These are phyloP conservation scores for Sebastes taczanowskii DNA, from an alignment of 2,797 vertebrate species.

Conservation along the genomic window DNA sequence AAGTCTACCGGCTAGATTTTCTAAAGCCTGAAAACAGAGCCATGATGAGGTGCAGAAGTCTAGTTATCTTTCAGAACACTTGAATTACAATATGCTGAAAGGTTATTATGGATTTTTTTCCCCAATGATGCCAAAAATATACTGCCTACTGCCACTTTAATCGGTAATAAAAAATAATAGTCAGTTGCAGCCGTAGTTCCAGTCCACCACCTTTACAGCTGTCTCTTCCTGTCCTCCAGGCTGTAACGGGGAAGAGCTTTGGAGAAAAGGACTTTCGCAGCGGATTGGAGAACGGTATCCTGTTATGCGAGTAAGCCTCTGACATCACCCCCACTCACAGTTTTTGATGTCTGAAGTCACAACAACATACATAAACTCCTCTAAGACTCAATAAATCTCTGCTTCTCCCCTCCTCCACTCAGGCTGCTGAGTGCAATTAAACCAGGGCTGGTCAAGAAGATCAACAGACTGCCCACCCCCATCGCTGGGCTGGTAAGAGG, in stretches of 20 bases:
- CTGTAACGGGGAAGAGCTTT: slow-evolving; percentile 94
- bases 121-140: too few relatives aligned
- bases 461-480: slow-evolving; percentile 96
- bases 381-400: slow-evolving; percentile 46
- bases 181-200: background rate
- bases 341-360: slow-evolving; percentile 33
- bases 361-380: slow-evolving; percentile 24
- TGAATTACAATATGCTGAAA: too few relatives aligned
- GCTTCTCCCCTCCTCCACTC: slow-evolving; percentile 25
- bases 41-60: too few relatives aligned
- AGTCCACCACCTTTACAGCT: slow-evolving; percentile 29
- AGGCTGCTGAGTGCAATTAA: slow-evolving; percentile 97
- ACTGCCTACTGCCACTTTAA: too few relatives aligned
- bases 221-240: slow-evolving; percentile 79
- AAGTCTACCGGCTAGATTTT: too few relatives aligned
- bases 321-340: slow-evolving; percentile 31
- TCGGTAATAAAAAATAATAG: background rate
- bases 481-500: slow-evolving; percentile 96
- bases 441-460: slow-evolving; percentile 97
- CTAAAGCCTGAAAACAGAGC: too few relatives aligned
- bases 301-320: slow-evolving; percentile 96
- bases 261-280: slow-evolving; percentile 96
- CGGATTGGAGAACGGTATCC: slow-evolving; percentile 95
- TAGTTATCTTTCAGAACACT: too few relatives aligned
- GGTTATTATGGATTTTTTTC: too few relatives aligned